phyloP scores from a whole-genome alignment of 2,888 invertebrate genomes.

The Melolontha melolontha region DNA sequence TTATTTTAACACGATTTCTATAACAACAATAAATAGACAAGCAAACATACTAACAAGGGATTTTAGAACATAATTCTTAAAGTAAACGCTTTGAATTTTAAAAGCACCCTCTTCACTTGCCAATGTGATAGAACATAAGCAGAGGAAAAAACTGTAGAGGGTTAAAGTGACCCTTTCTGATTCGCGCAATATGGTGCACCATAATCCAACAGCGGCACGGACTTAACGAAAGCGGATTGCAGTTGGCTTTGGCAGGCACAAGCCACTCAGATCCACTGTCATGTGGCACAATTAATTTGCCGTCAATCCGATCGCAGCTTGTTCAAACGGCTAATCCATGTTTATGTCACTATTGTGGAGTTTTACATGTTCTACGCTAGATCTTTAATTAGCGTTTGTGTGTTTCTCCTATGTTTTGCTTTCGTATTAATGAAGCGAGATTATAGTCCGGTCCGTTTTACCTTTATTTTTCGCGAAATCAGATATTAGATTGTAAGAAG shows the following conservation, averaged over 20 bases:
- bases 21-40: slow-evolving; percentile 26
- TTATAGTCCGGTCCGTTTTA: slow-evolving; percentile 8
- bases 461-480: slow-evolving; percentile 2
- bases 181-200: slow-evolving; percentile 51
- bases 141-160: slow-evolving; percentile 6
- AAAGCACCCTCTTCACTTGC: slow-evolving; percentile 20
- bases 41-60: slow-evolving; percentile 6
- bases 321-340: slow-evolving; percentile 63
- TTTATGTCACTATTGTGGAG: slow-evolving; percentile 58
- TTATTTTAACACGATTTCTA: slow-evolving; percentile 9
- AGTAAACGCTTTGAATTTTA: slow-evolving; percentile 28
- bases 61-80: slow-evolving; percentile 28
- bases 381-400: slow-evolving; percentile 55
- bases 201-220: slow-evolving; percentile 57
- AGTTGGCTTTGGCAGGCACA: slow-evolving; percentile 56
- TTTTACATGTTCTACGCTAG: slow-evolving; percentile 48
- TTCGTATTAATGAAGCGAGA: slow-evolving; percentile 31
- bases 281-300: slow-evolving; percentile 64
- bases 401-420: slow-evolving; percentile 21
- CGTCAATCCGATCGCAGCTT: slow-evolving; percentile 62
- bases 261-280: slow-evolving; percentile 57
- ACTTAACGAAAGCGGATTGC: slow-evolving; percentile 64
- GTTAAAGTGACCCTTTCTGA: slow-evolving; percentile 48
- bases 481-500: slow-evolving; percentile 1
- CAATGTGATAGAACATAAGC: slow-evolving; percentile 11